Percentiles rank a stretch among this genome's conserved stretches.
Conservation (phyloP, 1,140 invertebrate genomes). For the Achroia grisella region DNA sequence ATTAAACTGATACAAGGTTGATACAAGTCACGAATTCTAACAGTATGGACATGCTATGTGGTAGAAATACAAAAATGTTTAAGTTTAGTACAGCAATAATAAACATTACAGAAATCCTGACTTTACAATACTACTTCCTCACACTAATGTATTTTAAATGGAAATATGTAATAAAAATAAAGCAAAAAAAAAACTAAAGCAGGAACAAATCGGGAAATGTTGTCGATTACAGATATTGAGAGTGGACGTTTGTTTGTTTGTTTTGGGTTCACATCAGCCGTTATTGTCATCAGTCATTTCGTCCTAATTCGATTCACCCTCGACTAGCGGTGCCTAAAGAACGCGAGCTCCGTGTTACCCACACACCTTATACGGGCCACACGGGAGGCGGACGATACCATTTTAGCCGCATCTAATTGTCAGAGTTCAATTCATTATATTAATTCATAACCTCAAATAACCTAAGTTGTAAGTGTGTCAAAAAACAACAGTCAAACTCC, state of each 20-base stretch:
- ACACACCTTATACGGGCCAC: too few species aligned
- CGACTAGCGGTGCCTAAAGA: too few species aligned
- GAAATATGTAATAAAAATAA: constrained; percentile 70
- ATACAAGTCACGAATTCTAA: constrained; percentile 67
- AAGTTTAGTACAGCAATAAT: constrained; percentile 67
- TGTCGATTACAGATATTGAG: constrained; percentile 70
- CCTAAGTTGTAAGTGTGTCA: constrained; percentile 72
- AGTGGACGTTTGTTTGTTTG: neutral
- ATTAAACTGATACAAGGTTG: constrained; percentile 72
- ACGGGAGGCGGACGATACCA: constrained; percentile 53
- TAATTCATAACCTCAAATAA: constrained; percentile 58
- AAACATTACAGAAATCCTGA: constrained; percentile 69
- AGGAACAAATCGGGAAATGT: constrained; percentile 74
- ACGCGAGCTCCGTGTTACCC: too few species aligned
- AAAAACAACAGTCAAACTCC: constrained; percentile 75
- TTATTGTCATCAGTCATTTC: too few species aligned
- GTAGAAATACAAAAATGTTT: constrained; percentile 63
- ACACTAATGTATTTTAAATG: constrained; percentile 70
- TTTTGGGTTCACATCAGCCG: too few species aligned
- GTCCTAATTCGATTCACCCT: too few species aligned
- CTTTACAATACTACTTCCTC: constrained; percentile 68
- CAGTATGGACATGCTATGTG: constrained; percentile 67
- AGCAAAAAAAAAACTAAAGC: constrained; percentile 74
- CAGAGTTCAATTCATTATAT: constrained; percentile 66
- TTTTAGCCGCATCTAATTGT: constrained; percentile 74